phyloP scores from a whole-genome alignment of 2,113 vertebrate species.

The Centropristis striata region DNA sequence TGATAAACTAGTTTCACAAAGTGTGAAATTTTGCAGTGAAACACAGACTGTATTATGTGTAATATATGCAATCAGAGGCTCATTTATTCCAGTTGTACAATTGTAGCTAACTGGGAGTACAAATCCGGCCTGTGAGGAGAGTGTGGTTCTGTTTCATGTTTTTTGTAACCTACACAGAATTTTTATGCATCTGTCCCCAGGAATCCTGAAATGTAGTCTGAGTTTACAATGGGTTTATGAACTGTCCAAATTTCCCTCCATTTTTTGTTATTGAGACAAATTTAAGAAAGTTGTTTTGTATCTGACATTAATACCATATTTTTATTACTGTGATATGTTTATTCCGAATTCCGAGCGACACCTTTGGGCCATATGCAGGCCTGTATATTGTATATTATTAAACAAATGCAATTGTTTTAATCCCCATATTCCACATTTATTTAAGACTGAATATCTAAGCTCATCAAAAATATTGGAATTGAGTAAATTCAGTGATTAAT shows the following conservation, averaged over 20 bases:
- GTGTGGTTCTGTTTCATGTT: neutral
- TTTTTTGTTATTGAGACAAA: conserved; percentile 38
- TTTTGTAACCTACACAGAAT: neutral
- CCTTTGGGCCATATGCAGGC: conserved; percentile 14
- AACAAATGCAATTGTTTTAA: conserved; percentile 37
- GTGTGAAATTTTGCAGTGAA: neutral
- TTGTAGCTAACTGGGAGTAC: neutral
- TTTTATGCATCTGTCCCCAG: conserved; percentile 2
- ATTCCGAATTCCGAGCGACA: conserved; percentile 7
- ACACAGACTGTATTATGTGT: neutral
- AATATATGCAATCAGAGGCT: neutral
- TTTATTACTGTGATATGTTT: conserved; percentile 36
- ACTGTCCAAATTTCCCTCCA: conserved; percentile 17
- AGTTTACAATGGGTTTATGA: conserved; percentile 51
- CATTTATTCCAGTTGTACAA: neutral
- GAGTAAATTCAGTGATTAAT: neutral
- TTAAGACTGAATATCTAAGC: neutral
- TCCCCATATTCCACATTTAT: neutral
- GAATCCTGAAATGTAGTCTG: conserved; percentile 5
- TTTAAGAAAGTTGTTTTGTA: conserved; percentile 61
- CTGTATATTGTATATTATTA: conserved; percentile 19
- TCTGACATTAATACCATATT: conserved; percentile 44
- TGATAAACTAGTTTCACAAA: neutral
- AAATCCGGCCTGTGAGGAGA: neutral
- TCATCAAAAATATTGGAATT: neutral